Base-by-base conservation (phyloP, 2,113 vertebrate genomes). In the Corythornis vintsioides region DNA sequence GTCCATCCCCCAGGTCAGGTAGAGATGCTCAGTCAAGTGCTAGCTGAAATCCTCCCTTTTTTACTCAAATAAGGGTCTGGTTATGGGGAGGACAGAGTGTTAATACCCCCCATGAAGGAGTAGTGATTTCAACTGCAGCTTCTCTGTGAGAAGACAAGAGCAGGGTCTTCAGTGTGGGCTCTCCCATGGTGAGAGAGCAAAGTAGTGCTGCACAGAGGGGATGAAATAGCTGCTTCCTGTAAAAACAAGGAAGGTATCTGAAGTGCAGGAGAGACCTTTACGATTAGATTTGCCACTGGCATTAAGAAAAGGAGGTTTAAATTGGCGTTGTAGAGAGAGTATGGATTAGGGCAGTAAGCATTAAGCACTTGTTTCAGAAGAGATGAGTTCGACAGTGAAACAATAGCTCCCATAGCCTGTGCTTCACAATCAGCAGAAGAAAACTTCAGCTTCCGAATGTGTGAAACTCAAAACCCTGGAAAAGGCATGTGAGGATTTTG, bases 401-500 rank as follows among this genome's bases (percentile, higher is more conserved):
- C 91, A 94, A 95, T 85, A 66, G 75, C 61, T 92, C 19, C 2
- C 1, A 2, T 56, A 48, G 43, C 26, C 26, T 18, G 29, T 0
- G 1, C 60, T 64, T 53, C 21, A 28, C 33, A 45, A n/a, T 72
- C 64, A 74, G 60, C 64, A 52, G 64, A 20, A 76, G 52, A 67
- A 64, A 88, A 89, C 87, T 93, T 40, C 48, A 60, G 64, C 82
- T 87, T 92, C 67, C 2, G 2, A 83, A 70, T 10, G 82, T 93
- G 92, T 88, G 82, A 93, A 95, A 86, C 78, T 45, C 21, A 71
- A 74, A 85, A 88, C 72, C 82, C 48, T 2, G 11, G 86, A 70
- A 88, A 40, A 96, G 94, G 75, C 92, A 71, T 74, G 87, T 93
- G 91, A 92, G 94, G 92, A 95, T 95, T 95, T 95, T 90, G 90